phyloP scores from a whole-genome alignment of 2,797 vertebrate genomes.

The Muscicapa comitata region DNA sequence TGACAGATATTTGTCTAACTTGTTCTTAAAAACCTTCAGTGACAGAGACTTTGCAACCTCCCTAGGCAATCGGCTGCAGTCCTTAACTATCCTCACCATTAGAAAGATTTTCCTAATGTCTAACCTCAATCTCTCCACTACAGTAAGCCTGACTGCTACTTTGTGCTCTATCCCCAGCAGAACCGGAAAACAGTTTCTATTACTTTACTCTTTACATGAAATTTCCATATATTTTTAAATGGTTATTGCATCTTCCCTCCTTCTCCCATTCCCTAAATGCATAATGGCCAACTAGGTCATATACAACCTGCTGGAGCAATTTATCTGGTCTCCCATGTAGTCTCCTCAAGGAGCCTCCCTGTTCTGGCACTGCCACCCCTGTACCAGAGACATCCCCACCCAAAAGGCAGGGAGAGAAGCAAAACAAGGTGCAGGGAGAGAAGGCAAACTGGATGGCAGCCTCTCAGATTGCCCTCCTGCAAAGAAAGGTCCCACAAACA shows the following conservation, averaged over 20 bases:
- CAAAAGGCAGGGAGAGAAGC: background rate
- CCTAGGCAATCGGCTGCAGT: slow-evolving; percentile 23
- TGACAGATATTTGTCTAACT: slow-evolving; percentile 63
- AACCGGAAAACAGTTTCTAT: background rate
- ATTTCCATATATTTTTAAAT: slow-evolving; percentile 47
- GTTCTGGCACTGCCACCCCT: background rate
- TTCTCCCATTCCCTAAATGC: background rate
- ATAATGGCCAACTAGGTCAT: background rate
- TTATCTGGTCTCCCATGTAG: background rate
- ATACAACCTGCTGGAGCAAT: background rate
- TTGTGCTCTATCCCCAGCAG: background rate
- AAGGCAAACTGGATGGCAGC: background rate
- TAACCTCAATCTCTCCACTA: slow-evolving; percentile 26
- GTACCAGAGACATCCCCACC: background rate
- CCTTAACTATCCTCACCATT: slow-evolving; percentile 34
- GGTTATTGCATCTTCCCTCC: background rate
- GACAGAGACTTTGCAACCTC: slow-evolving; percentile 26
- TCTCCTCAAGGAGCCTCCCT: background rate
- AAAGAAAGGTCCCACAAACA: background rate
- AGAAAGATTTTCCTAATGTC: slow-evolving; percentile 42
- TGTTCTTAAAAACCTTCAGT: slow-evolving; percentile 49
- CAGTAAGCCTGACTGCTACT: background rate
- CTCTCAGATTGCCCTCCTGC: background rate
- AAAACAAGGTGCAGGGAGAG: background rate
- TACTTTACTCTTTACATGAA: slow-evolving; percentile 30